Percentiles rank a stretch among this genome's conserved stretches.
These are phyloP conservation scores for Trichonephila clavipes DNA, from an alignment of 1,140 invertebrate genomes.

Conservation along the genomic window DNA sequence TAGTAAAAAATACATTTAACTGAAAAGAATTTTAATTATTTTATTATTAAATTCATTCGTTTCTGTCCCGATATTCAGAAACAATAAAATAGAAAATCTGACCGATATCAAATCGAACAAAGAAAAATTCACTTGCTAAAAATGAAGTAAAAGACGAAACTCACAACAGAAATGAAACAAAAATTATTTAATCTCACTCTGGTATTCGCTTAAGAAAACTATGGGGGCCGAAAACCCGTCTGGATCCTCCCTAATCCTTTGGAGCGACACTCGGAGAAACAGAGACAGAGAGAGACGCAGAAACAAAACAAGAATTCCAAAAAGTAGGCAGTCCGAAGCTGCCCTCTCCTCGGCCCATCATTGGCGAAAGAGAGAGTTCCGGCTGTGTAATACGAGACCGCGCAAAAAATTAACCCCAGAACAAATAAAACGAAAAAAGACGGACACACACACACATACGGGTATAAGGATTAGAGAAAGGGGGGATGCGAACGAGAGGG, in stretches of 20 bases:
- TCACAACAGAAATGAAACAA: too few species aligned
- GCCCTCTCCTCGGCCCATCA: slow-evolving; percentile 5
- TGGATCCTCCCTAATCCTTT: background rate
- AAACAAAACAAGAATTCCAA: slow-evolving; percentile 53
- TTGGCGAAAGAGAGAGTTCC: slow-evolving; percentile 60
- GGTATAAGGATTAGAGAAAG: background rate
- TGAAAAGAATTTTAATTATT: too few species aligned
- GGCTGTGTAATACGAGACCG: slow-evolving; percentile 48
- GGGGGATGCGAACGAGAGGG: background rate
- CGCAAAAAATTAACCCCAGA: slow-evolving; percentile 45
- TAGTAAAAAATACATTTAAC: too few species aligned
- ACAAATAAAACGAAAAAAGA: slow-evolving; percentile 52
- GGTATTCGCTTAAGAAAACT: background rate
- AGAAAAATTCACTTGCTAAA: too few species aligned
- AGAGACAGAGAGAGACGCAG: background rate
- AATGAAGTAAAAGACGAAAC: too few species aligned
- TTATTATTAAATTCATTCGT: too few species aligned
- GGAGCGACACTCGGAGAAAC: background rate
- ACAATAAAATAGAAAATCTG: too few species aligned
- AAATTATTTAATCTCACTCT: background rate
- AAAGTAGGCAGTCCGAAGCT: slow-evolving; percentile 72
- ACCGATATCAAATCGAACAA: too few species aligned
- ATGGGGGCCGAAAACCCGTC: background rate
- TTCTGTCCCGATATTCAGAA: too few species aligned
- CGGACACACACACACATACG: slow-evolving; percentile 21